phyloP scores from a whole-genome alignment of 1,140 invertebrate genomes.

The Pantala flavescens region DNA sequence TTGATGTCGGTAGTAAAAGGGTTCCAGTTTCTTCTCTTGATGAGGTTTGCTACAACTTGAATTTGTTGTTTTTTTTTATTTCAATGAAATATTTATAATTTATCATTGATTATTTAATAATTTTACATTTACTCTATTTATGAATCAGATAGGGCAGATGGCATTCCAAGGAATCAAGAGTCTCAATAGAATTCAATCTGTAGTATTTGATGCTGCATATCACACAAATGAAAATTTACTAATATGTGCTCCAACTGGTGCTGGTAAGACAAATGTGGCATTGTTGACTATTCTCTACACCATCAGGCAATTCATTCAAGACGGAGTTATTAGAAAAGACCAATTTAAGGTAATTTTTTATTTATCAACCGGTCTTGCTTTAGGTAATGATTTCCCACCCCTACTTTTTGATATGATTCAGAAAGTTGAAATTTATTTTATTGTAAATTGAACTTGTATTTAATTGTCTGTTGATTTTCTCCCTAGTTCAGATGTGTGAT shows the following conservation, averaged over 20 bases:
- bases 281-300: conserved; percentile 85
- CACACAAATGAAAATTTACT: conserved; percentile 94
- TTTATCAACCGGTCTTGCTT: neutral
- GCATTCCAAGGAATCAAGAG: conserved; percentile 77
- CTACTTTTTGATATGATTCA: neutral
- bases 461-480: too few relatives aligned
- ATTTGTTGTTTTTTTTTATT: neutral
- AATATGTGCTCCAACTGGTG: conserved; percentile 91
- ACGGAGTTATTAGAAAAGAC: conserved; percentile 72
- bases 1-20: conserved; percentile 54
- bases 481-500: too few relatives aligned
- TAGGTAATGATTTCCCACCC: neutral
- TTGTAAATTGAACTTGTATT: too few relatives aligned
- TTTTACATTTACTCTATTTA: neutral
- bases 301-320: conserved; percentile 72
- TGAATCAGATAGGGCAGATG: conserved; percentile 59
- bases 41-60: conserved; percentile 42
- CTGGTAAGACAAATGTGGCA: conserved; percentile 98
- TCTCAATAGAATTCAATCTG: conserved; percentile 90
- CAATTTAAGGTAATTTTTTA: conserved; percentile 73
- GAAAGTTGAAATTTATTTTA: too few relatives aligned
- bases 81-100: neutral
- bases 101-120: conserved; percentile 10
- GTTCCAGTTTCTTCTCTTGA: conserved; percentile 66
- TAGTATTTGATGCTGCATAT: conserved; percentile 92